phyloP scores from a whole-genome alignment of 1,140 invertebrate genomes.

The Eurosta solidaginis region DNA sequence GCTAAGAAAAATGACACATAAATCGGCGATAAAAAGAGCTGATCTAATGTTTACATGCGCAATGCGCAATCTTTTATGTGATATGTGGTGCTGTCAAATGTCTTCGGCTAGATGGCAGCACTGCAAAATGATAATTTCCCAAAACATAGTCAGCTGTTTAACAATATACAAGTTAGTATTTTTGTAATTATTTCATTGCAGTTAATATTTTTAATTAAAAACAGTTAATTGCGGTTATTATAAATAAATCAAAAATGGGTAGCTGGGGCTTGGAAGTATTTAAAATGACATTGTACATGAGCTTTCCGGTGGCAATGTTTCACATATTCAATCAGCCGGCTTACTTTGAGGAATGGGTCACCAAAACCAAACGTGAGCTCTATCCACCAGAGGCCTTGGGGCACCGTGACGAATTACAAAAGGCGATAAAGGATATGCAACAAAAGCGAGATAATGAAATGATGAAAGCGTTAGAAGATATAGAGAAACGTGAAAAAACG shows the following conservation, averaged over 20 bases:
- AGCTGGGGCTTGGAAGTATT: conserved; percentile 79
- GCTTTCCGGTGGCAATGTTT: conserved; percentile 82
- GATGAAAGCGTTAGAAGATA: conserved; percentile 58
- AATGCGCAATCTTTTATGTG: too few relatives aligned
- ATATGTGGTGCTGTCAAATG: too few relatives aligned
- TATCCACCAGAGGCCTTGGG: conserved; percentile 71
- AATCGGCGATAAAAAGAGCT: too few relatives aligned
- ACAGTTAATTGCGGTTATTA: background rate
- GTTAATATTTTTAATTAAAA: background rate
- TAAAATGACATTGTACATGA: conserved; percentile 83
- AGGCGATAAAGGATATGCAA: conserved; percentile 65
- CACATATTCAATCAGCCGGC: conserved; percentile 84
- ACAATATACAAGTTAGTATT: too few relatives aligned
- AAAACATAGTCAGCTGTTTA: too few relatives aligned
- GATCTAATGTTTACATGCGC: too few relatives aligned
- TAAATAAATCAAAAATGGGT: conserved; percentile 64
- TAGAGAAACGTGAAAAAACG: conserved; percentile 40
- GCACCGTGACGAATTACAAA: conserved; percentile 64
- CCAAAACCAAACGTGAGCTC: conserved; percentile 69
- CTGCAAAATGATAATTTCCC: too few relatives aligned
- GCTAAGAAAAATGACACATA: too few relatives aligned
- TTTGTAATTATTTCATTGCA: background rate
- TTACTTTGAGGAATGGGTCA: conserved; percentile 81
- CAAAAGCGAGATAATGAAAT: conserved; percentile 62
- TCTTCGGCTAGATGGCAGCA: too few relatives aligned